A percentile compares a stretch with the other conserved stretches of the same genome.
Conservation (phyloP, 2,797 vertebrate genomes). For the Sebastes itinus region DNA sequence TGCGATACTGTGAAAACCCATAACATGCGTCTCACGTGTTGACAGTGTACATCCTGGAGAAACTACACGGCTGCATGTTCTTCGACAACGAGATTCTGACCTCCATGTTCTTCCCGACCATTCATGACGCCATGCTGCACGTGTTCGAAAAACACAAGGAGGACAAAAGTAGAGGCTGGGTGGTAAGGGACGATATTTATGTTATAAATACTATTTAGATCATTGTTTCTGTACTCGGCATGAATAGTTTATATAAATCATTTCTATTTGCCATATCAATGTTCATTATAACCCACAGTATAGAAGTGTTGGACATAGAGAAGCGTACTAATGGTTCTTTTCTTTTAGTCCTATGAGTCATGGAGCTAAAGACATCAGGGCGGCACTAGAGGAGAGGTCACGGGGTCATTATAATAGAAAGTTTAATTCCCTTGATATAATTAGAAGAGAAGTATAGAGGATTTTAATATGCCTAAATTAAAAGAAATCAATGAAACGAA, state of each 20-base stretch:
- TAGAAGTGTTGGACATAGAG: too few relatives aligned
- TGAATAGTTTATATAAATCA: too few relatives aligned
- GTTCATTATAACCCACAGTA: too few relatives aligned
- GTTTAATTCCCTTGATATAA: neutral
- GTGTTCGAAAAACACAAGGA: constrained; percentile 79
- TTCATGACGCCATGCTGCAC: constrained; percentile 89
- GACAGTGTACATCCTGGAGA: constrained; percentile 87
- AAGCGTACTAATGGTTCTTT: too few relatives aligned
- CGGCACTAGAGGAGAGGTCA: neutral
- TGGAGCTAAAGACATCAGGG: neutral
- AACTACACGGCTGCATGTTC: constrained; percentile 86
- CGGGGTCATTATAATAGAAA: neutral
- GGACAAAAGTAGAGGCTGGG: fast-evolving
- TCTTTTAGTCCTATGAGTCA: neutral
- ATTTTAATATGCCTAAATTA: neutral
- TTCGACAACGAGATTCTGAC: constrained; percentile 90
- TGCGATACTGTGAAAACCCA: too few relatives aligned
- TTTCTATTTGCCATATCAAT: fast-evolving
- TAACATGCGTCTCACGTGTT: neutral
- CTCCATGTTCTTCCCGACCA: constrained; percentile 90
- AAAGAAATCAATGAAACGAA: neutral
- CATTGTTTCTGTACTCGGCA: neutral
- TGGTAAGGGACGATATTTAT: constrained; percentile 14
- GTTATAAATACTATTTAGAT: neutral
- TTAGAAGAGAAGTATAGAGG: too few relatives aligned